These are phyloP conservation scores for Takifugu rubripes DNA, from an alignment of 2,797 vertebrate genomes.

Conservation along the genomic window DNA sequence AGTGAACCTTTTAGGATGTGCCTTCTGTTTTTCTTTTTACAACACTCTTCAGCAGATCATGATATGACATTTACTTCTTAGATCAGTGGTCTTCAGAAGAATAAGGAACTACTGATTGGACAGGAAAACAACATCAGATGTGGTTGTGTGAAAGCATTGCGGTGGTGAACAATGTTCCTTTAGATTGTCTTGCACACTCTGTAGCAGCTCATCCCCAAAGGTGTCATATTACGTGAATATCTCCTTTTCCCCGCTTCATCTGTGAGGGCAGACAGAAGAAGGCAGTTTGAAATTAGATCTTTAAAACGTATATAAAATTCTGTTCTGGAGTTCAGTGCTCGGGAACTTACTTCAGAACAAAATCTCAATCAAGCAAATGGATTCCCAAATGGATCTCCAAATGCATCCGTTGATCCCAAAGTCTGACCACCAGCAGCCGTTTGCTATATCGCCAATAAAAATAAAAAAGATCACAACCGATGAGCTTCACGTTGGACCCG, in stretches of 20 bases:
- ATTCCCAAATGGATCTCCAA: slow-evolving; percentile 83
- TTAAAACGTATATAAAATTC: background rate
- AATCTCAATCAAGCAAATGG: slow-evolving; percentile 81
- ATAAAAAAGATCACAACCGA: background rate
- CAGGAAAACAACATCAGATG: slow-evolving; percentile 23
- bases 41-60: slow-evolving; percentile 57
- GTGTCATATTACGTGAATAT: slow-evolving; percentile 22
- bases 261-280: slow-evolving; percentile 9
- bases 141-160: slow-evolving; percentile 11
- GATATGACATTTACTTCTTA: slow-evolving; percentile 48
- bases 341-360: slow-evolving; percentile 29
- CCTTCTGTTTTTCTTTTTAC: slow-evolving; percentile 13
- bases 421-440: slow-evolving; percentile 51
- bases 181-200: slow-evolving; percentile 55
- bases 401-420: slow-evolving; percentile 60
- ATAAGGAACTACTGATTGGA: slow-evolving; percentile 47
- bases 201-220: slow-evolving; percentile 41
- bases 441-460: slow-evolving; percentile 13
- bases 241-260: slow-evolving; percentile 27
- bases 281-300: background rate
- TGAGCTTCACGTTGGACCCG: background rate
- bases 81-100: slow-evolving; percentile 55
- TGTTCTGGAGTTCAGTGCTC: too few species aligned
- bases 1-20: slow-evolving; percentile 40
- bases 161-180: slow-evolving; percentile 39